A percentile compares a stretch with the other conserved stretches of the same genome.
These are phyloP conservation scores for Parnassius mnemosyne DNA, from an alignment of 2,888 invertebrate species.

Conservation along the genomic window DNA sequence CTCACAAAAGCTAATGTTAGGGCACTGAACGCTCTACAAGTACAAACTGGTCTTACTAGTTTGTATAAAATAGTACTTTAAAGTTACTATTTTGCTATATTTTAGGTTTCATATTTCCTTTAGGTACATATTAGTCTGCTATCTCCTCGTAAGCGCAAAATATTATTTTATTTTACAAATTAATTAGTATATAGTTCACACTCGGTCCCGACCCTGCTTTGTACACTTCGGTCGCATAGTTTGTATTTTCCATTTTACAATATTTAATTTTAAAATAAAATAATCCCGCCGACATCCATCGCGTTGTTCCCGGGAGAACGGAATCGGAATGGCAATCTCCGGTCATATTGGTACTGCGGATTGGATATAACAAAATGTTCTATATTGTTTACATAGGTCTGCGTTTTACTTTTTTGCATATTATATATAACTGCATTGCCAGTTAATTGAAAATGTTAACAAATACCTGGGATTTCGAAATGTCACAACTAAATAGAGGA, in stretches of 20 bases:
- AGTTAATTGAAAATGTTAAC: too few species aligned
- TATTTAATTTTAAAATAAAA: slow-evolving; percentile 27
- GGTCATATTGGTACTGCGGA: slow-evolving; percentile 8
- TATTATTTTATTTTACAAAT: too few species aligned
- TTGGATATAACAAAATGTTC: slow-evolving; percentile 1
- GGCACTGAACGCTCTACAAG: background rate
- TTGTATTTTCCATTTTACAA: slow-evolving; percentile 18
- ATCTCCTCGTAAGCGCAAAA: too few species aligned
- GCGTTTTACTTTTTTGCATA: too few species aligned
- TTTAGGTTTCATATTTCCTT: background rate
- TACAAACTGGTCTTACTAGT: background rate
- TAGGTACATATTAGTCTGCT: too few species aligned
- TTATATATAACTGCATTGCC: too few species aligned
- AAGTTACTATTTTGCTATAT: background rate
- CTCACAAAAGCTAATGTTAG: background rate
- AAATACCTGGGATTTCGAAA: too few species aligned
- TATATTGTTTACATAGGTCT: background rate
- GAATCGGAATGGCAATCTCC: slow-evolving; percentile 22
- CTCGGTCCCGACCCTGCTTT: background rate
- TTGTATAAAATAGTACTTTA: background rate
- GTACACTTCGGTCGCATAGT: slow-evolving; percentile 13
- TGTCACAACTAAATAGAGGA: too few species aligned
- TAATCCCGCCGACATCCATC: slow-evolving; percentile 17
- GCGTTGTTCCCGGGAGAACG: slow-evolving; percentile 15
- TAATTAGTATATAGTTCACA: background rate